phyloP scores from a whole-genome alignment of 2,113 vertebrate genomes.

The Edolisoma coerulescens region DNA sequence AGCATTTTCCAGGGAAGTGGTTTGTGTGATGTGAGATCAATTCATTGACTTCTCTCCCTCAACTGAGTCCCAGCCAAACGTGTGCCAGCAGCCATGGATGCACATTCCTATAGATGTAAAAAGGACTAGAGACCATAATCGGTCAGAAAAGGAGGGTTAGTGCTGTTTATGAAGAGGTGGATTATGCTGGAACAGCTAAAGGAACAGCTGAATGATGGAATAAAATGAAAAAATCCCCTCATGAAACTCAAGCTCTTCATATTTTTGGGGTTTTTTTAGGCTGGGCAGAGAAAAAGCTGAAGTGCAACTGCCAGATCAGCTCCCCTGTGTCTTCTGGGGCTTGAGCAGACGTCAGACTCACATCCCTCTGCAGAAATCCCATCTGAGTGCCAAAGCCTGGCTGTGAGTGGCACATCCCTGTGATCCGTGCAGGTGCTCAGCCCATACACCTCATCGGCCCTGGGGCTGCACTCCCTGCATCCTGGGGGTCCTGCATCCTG shows the following conservation, averaged over 20 bases:
- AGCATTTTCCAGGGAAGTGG: background rate
- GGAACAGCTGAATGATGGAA: background rate
- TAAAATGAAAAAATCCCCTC: background rate
- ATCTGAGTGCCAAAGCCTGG: background rate
- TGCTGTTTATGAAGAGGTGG: background rate
- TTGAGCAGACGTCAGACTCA: background rate
- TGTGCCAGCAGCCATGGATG: background rate
- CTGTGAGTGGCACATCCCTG: background rate
- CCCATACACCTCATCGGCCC: background rate
- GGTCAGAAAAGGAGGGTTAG: background rate
- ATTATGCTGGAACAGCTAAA: background rate
- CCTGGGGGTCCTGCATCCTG: fast-evolving
- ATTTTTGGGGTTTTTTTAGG: background rate
- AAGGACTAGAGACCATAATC: background rate
- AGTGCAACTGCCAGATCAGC: background rate
- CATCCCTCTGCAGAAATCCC: background rate
- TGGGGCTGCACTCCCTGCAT: background rate
- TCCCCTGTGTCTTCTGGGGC: background rate
- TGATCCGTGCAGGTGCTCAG: background rate
- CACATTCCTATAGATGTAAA: background rate
- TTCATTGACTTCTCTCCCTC: background rate
- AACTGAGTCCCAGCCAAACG: background rate
- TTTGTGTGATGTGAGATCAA: background rate
- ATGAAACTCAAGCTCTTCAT: background rate
- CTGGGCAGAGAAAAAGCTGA: background rate